These are phyloP conservation scores for Rhabdornis inornatus DNA, from an alignment of 2,113 vertebrate genomes.

Conservation along the genomic window DNA sequence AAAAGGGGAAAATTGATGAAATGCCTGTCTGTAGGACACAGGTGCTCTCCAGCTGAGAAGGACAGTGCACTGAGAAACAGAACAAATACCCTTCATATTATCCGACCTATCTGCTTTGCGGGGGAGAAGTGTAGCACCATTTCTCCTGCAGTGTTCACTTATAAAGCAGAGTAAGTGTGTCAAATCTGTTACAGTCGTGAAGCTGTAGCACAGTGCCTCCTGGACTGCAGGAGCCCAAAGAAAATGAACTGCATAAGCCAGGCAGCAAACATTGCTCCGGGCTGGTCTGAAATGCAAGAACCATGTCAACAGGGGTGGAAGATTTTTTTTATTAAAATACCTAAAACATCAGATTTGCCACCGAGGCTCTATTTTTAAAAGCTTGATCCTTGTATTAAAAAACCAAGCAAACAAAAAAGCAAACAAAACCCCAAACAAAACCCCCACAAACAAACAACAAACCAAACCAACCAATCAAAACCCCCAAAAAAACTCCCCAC, in stretches of 20 bases:
- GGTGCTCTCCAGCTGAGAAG: slow-evolving; percentile 14
- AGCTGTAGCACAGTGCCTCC: background rate
- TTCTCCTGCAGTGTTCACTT: background rate
- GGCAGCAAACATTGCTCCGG: background rate
- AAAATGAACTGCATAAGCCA: background rate
- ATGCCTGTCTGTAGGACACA: background rate
- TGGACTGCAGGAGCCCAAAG: background rate
- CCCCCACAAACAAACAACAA: background rate
- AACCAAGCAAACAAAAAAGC: background rate
- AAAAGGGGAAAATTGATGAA: background rate
- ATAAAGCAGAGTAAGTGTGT: background rate
- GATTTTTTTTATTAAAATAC: background rate
- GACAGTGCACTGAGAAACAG: background rate
- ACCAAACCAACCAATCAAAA: background rate
- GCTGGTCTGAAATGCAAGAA: background rate
- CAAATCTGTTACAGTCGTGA: background rate
- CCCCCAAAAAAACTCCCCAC: background rate
- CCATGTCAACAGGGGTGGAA: background rate
- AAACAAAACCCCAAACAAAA: background rate
- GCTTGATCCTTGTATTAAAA: background rate
- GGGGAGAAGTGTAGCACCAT: background rate
- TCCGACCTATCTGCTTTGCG: background rate
- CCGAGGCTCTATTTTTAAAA: background rate
- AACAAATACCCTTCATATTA: background rate
- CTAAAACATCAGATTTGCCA: background rate